phyloP scores from a whole-genome alignment of 2,113 vertebrate species.

The Tachysurus vachellii region DNA sequence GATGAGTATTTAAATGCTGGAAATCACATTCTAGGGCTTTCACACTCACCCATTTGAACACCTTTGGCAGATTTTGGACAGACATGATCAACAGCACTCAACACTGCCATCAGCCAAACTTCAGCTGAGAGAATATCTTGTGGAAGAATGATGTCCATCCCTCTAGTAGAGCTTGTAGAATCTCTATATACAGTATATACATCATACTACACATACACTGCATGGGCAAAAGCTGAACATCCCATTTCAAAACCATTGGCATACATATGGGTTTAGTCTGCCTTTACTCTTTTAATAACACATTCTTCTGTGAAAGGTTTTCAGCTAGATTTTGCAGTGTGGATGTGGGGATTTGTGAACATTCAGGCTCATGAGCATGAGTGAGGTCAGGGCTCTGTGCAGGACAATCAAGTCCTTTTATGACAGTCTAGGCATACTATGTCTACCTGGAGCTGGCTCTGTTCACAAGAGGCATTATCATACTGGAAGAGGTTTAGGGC shows the following conservation, averaged over 20 bases:
- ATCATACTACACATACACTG: too few relatives aligned
- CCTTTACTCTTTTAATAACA: background rate
- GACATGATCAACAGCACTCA: background rate
- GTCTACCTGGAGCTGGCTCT: background rate
- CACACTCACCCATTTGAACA: background rate
- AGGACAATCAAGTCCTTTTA: background rate
- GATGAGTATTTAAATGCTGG: background rate
- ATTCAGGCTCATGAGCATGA: too few relatives aligned
- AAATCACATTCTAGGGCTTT: background rate
- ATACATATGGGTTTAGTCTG: background rate
- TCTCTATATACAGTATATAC: too few relatives aligned
- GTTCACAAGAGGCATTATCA: background rate
- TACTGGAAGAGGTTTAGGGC: background rate
- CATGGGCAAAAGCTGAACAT: background rate
- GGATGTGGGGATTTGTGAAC: background rate
- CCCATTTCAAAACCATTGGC: background rate
- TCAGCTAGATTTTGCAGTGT: background rate
- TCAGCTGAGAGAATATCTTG: background rate
- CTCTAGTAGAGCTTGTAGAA: background rate
- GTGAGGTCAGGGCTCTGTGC: background rate
- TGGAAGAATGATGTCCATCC: background rate
- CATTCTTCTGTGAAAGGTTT: background rate
- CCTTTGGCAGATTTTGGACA: background rate
- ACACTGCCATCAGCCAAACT: background rate
- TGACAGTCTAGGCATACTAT: background rate